These are phyloP conservation scores for Melospiza georgiana DNA, from an alignment of 2,113 vertebrate species.

Conservation along the genomic window DNA sequence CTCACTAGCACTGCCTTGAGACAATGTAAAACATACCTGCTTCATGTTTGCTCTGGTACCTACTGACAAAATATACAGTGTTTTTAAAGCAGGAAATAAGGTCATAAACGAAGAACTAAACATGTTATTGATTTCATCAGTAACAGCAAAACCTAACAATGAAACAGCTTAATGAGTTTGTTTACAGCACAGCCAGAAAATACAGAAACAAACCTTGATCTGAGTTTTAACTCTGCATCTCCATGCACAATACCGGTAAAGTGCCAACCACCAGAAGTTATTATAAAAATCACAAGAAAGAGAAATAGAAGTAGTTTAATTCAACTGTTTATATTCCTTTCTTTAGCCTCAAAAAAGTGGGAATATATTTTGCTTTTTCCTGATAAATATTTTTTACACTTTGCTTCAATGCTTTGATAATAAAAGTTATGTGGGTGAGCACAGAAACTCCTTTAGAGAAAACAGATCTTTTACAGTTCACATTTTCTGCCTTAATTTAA, in stretches of 20 bases:
- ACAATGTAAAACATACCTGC: not conserved
- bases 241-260: not conserved
- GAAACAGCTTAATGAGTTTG: not conserved
- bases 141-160: not conserved
- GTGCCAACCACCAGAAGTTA: not conserved
- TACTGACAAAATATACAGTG: not conserved
- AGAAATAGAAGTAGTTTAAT: not conserved
- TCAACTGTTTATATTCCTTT: not conserved
- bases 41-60: not conserved
- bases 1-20: not conserved
- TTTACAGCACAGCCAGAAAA: not conserved
- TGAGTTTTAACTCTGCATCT: not conserved
- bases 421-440: not conserved
- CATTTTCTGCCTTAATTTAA: not conserved
- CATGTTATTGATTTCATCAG: not conserved
- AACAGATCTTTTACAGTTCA: slow-evolving; percentile 16
- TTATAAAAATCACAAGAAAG: not conserved
- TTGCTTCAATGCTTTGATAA: not conserved
- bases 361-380: not conserved
- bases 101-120: not conserved
- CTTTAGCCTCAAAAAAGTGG: not conserved
- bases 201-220: not conserved
- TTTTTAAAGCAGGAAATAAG: not conserved
- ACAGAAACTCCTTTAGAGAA: not conserved
- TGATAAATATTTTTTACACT: not conserved